These are phyloP conservation scores for Autographa gamma DNA, from an alignment of 2,888 invertebrate genomes.

Conservation along the genomic window DNA sequence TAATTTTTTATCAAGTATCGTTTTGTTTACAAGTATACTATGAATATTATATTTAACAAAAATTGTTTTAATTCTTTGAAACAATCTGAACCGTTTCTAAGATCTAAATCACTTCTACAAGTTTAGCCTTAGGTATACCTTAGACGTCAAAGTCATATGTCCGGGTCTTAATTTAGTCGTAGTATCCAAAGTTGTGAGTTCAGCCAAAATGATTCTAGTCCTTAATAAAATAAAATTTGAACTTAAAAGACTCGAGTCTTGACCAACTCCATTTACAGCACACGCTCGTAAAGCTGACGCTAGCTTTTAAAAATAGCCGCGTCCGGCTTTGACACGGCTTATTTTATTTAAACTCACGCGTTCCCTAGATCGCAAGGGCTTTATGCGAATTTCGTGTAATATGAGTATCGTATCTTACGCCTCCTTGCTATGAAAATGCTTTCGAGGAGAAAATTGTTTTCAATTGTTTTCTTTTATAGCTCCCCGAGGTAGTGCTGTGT, in stretches of 20 bases:
- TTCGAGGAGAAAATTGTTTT: constrained; percentile 66
- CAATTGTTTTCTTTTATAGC: constrained; percentile 71
- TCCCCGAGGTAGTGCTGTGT: constrained; percentile 64
- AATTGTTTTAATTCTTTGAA: no score
- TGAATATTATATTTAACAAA: no score
- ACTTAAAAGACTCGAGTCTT: no score
- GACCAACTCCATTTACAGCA: constrained; percentile 3
- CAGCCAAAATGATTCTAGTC: no score
- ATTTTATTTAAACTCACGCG: constrained; percentile 28
- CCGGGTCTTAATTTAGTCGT: no score
- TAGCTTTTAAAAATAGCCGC: constrained; percentile 12
- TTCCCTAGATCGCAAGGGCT: constrained; percentile 46
- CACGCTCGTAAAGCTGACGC: neutral
- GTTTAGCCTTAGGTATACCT: no score
- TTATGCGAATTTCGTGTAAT: constrained; percentile 52
- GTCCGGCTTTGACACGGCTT: constrained; percentile 33
- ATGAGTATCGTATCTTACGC: constrained; percentile 56
- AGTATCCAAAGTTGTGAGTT: no score
- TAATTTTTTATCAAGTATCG: no score
- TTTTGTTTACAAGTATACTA: no score
- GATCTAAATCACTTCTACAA: no score
- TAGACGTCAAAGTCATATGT: no score
- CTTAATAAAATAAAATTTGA: neutral
- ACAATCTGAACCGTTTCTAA: no score
- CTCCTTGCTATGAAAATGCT: constrained; percentile 61